Conservation (phyloP, 2,113 vertebrate genomes). For the Indicator indicator region DNA sequence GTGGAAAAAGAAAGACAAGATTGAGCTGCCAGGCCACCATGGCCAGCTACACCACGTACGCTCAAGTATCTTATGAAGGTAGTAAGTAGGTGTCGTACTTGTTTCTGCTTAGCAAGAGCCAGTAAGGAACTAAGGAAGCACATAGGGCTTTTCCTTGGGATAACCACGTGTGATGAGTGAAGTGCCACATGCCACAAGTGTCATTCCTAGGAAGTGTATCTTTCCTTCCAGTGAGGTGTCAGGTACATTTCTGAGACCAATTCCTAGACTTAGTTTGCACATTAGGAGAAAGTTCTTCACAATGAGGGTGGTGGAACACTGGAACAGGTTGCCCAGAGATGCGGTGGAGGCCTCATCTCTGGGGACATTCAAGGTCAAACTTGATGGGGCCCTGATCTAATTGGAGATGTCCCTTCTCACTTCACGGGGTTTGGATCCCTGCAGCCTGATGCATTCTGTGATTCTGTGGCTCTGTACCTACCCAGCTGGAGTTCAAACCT, state of each 20-base stretch:
- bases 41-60: background rate
- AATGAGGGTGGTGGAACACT: too few relatives aligned
- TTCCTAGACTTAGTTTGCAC: background rate
- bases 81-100: background rate
- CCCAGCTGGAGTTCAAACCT: background rate
- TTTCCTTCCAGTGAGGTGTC: background rate
- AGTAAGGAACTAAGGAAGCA: background rate
- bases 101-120: background rate
- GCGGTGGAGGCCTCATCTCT: too few relatives aligned
- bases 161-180: rapidly evolving
- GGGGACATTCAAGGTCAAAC: too few relatives aligned
- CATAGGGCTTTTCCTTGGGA: background rate
- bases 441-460: too few relatives aligned
- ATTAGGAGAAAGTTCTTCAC: too few relatives aligned
- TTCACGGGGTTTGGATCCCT: too few relatives aligned
- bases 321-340: too few relatives aligned
- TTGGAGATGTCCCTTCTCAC: too few relatives aligned
- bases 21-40: background rate
- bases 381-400: too few relatives aligned
- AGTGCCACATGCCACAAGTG: background rate
- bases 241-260: background rate
- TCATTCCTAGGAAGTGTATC: background rate
- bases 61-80: background rate
- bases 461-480: too few relatives aligned
- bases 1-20: background rate